phyloP scores from a whole-genome alignment of 2,113 vertebrate genomes.

The sheep (Ovis aries) region DNA sequence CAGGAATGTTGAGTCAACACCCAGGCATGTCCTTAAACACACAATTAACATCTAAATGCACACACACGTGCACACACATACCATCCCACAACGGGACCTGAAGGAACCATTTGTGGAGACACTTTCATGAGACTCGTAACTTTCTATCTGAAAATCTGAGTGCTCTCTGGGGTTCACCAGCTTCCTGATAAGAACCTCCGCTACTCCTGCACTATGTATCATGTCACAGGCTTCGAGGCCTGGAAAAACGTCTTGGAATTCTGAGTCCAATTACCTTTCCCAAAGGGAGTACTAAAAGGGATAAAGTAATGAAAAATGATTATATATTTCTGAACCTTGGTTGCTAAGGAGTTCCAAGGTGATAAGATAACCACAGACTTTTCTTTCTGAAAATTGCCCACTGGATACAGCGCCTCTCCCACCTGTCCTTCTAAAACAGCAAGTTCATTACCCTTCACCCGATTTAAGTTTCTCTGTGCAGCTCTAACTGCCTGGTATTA shows the following conservation, averaged over 20 bases:
- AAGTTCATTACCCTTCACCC: not conserved
- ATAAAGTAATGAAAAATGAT: constrained; percentile 24
- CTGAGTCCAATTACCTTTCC: constrained; percentile 41
- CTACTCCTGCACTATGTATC: constrained; percentile 17
- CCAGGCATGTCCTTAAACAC: not conserved
- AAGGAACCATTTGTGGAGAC: not conserved
- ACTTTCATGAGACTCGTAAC: fast-evolving
- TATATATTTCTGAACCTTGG: not conserved
- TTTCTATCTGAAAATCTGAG: not conserved
- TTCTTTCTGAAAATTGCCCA: not conserved
- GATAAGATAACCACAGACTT: not conserved
- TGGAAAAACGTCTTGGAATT: constrained; percentile 20
- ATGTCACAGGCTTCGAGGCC: not conserved
- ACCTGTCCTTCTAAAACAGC: not conserved
- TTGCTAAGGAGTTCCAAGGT: not conserved
- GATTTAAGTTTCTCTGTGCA: not conserved
- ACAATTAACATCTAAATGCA: not conserved
- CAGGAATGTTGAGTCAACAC: not conserved
- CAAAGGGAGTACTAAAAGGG: constrained; percentile 23
- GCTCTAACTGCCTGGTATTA: not conserved
- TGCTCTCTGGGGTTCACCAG: not conserved
- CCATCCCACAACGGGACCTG: not conserved
- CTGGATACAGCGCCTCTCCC: not conserved
- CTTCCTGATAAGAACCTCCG: not conserved
- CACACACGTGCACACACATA: too few species aligned